Evolutionary conservation across 1,140 invertebrate species (phyloP).

Genomic region (Neuroterus valhalla): DNA sequence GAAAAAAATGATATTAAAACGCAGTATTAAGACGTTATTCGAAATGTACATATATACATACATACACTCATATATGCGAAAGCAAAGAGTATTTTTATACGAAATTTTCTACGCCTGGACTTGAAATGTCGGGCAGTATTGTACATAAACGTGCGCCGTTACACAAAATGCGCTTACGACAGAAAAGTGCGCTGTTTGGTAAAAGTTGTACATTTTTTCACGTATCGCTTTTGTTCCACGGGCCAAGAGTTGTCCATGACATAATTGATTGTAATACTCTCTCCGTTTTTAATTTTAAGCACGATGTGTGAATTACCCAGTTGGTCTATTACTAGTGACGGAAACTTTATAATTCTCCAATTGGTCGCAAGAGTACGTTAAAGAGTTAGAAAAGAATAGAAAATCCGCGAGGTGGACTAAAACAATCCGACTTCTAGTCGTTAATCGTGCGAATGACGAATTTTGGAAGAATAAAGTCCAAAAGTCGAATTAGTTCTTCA

Average conservation of each 20-base stretch:
- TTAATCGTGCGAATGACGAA: no score
- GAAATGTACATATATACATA: conserved; percentile 66
- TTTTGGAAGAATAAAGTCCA: no score
- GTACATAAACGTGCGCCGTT: conserved; percentile 45
- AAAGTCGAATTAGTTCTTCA: no score
- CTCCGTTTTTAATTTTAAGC: conserved; percentile 15
- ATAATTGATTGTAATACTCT: conserved; percentile 34
- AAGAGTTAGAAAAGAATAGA: no score
- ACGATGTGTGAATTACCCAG: conserved; percentile 38
- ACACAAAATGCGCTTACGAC: neutral
- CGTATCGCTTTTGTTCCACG: conserved; percentile 57
- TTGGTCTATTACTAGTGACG: conserved; percentile 40
- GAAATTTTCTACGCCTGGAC: conserved; percentile 70
- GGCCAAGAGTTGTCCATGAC: conserved; percentile 53
- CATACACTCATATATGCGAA: conserved; percentile 64
- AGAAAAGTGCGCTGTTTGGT: conserved; percentile 1
- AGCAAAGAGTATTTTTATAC: conserved; percentile 72
- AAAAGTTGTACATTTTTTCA: conserved; percentile 2
- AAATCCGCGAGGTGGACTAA: no score
- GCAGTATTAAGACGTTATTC: conserved; percentile 71
- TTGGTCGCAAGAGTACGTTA: neutral
- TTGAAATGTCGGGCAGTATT: conserved; percentile 35
- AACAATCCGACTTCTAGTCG: no score
- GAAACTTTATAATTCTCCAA: conserved; percentile 43
- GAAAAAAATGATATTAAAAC: conserved; percentile 66